Percentiles rank a stretch among this genome's conserved stretches.
phyloP scores from a whole-genome alignment of 2,888 invertebrate genomes.

The Drosophila nr. perissopoda region DNA sequence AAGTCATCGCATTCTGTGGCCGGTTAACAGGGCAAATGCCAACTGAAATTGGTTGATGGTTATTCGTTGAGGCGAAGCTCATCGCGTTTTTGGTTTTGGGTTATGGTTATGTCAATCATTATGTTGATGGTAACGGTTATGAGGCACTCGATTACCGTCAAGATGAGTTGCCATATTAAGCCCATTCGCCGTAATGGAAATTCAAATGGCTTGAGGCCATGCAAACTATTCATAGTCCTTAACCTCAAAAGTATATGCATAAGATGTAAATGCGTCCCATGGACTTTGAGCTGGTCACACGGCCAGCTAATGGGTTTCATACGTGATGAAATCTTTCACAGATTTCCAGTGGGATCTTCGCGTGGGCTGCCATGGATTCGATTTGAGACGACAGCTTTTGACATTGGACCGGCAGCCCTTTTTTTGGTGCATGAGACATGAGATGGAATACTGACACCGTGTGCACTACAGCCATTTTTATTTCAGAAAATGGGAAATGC shows the following conservation, averaged over 20 bases:
- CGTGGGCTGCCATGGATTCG: neutral
- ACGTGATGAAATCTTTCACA: slow-evolving; percentile 66
- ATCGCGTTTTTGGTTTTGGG: slow-evolving; percentile 51
- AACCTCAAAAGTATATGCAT: slow-evolving; percentile 8
- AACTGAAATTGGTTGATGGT: slow-evolving; percentile 44
- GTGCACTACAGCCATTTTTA: slow-evolving; percentile 7
- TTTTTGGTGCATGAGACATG: slow-evolving; percentile 18
- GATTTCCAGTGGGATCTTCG: slow-evolving; percentile 8
- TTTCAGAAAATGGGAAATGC: slow-evolving; percentile 28
- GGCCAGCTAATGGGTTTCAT: slow-evolving; percentile 54
- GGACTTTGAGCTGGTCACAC: slow-evolving; percentile 29
- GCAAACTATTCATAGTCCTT: slow-evolving; percentile 45
- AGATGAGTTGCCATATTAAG: slow-evolving; percentile 67
- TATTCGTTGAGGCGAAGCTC: slow-evolving; percentile 26
- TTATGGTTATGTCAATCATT: slow-evolving; percentile 77
- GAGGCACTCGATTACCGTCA: slow-evolving; percentile 64
- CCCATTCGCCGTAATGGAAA: slow-evolving; percentile 63
- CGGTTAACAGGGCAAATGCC: slow-evolving; percentile 40
- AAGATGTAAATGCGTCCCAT: slow-evolving; percentile 45
- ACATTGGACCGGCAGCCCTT: slow-evolving; percentile 30
- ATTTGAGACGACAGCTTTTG: slow-evolving; percentile 37
- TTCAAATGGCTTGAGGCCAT: slow-evolving; percentile 50
- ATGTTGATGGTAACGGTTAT: slow-evolving; percentile 73
- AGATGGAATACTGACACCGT: slow-evolving; percentile 22
- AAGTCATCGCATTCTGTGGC: slow-evolving; percentile 37